Evolutionary conservation across 1,140 invertebrate species (phyloP).

Genomic region (Platorchestia sp.): DNA sequence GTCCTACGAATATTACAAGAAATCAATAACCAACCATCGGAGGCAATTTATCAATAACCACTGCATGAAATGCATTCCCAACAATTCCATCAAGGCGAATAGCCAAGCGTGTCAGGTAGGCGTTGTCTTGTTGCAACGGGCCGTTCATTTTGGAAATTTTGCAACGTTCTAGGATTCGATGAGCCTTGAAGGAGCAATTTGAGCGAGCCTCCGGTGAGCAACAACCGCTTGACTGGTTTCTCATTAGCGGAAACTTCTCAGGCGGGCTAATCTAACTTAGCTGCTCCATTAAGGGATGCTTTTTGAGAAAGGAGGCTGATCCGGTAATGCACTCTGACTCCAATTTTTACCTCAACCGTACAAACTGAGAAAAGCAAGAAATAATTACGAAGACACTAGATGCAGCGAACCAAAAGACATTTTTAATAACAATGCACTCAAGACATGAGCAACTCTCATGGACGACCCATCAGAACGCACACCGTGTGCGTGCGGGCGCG

Average conservation of each 20-base stretch:
- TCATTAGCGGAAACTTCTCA: not conserved
- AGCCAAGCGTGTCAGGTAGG: not conserved
- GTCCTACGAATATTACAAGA: no score
- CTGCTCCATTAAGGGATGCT: no score
- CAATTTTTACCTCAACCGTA: no score
- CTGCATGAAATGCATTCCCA: not conserved
- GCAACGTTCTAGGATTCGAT: not conserved
- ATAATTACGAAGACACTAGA: not conserved
- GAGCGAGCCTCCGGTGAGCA: not conserved
- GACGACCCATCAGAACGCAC: not conserved
- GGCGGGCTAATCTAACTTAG: not conserved
- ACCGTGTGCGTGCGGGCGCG: not conserved
- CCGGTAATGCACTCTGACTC: no score
- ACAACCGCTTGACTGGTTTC: not conserved
- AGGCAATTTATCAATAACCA: no score
- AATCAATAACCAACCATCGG: no score
- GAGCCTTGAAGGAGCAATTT: not conserved
- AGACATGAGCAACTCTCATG: not conserved
- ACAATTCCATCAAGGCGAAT: not conserved
- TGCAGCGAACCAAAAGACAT: not conserved
- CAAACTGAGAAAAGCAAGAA: no score
- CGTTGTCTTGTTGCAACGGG: not conserved
- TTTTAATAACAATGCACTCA: not conserved
- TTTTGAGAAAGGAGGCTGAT: no score
- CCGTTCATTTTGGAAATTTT: not conserved